Evolutionary conservation across 2,113 vertebrate species (phyloP).

Genomic region (Symphodus melops): DNA sequence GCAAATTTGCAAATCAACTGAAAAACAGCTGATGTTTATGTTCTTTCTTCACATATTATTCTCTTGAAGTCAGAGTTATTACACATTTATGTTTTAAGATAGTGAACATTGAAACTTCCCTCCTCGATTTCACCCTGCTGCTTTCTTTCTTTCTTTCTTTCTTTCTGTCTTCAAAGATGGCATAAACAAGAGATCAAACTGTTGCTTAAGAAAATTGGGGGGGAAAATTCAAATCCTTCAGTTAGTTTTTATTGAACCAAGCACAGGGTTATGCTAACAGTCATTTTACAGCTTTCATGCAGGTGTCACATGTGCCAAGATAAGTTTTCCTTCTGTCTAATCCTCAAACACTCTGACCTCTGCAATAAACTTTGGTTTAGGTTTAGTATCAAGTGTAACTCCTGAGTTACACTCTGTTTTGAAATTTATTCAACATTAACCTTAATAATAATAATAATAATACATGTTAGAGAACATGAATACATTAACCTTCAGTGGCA

Average conservation of each 20-base stretch:
- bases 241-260: not conserved
- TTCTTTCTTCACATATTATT: not conserved
- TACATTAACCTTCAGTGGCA: not conserved
- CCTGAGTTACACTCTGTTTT: not conserved
- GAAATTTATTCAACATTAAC: not conserved
- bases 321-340: not conserved
- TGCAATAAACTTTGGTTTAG: not conserved
- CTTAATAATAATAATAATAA: not conserved
- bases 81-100: not conserved
- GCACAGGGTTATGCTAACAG: not conserved
- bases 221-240: not conserved
- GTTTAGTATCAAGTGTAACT: not conserved
- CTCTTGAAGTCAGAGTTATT: not conserved
- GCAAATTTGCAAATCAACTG: too few species aligned
- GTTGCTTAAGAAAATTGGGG: not conserved
- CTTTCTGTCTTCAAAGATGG: not conserved
- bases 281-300: slow-evolving; percentile 7
- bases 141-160: not conserved
- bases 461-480: not conserved
- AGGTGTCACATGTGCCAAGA: slow-evolving; percentile 1
- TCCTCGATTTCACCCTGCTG: too few species aligned
- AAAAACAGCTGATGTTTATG: not conserved
- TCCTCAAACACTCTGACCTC: not conserved
- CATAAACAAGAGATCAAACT: not conserved
- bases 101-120: not conserved